Evolutionary conservation across 2,797 vertebrate genomes (phyloP).

Genomic region (Sphenopsis melanotis): DNA sequence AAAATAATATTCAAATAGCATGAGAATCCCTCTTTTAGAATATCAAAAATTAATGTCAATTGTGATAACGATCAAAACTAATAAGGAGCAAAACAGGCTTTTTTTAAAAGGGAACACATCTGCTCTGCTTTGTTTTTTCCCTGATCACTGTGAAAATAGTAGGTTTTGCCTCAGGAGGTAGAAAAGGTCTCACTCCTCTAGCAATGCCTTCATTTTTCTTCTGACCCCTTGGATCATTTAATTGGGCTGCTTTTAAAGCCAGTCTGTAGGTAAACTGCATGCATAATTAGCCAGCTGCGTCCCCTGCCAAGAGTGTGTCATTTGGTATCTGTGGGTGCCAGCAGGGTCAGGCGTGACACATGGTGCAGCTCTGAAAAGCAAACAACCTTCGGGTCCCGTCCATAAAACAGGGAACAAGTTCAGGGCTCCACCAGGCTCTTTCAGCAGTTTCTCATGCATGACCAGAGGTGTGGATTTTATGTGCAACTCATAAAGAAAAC

Average conservation of each 20-base stretch:
- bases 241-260: slow-evolving; percentile 19
- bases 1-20: background rate
- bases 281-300: slow-evolving; percentile 52
- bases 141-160: background rate
- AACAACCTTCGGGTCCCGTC: slow-evolving; percentile 31
- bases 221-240: slow-evolving; percentile 39
- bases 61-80: background rate
- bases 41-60: background rate
- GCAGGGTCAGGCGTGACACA: slow-evolving; percentile 49
- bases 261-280: slow-evolving; percentile 27
- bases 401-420: slow-evolving; percentile 51
- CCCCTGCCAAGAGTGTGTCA: slow-evolving; percentile 45
- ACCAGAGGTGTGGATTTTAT: slow-evolving; percentile 72
- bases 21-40: background rate
- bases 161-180: slow-evolving; percentile 15
- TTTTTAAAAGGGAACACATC: background rate
- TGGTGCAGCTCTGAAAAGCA: slow-evolving; percentile 52
- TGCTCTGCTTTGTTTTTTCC: background rate
- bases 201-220: slow-evolving; percentile 26
- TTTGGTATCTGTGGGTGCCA: slow-evolving; percentile 33
- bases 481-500: slow-evolving; percentile 64
- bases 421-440: slow-evolving; percentile 28
- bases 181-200: background rate
- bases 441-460: slow-evolving; percentile 65
- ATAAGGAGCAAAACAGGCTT: background rate